Conservation (phyloP, 2,797 vertebrate species). For the Echiichthys vipera region DNA sequence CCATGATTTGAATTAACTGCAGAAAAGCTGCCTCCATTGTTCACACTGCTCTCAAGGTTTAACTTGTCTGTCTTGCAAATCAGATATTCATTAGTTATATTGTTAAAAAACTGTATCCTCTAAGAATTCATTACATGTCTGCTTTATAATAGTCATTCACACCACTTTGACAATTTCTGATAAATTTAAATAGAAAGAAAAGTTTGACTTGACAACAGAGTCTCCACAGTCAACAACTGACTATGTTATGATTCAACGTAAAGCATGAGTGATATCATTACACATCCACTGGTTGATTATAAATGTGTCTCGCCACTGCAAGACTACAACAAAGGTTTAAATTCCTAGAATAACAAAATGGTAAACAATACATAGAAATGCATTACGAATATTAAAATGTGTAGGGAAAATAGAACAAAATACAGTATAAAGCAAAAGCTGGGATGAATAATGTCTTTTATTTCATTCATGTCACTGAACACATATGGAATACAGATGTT, state of each 20-base stretch:
- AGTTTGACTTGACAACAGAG: neutral
- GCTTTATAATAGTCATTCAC: neutral
- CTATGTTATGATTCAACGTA: neutral
- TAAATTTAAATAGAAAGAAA: constrained; percentile 1
- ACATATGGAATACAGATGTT: neutral
- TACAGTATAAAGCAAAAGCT: neutral
- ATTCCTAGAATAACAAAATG: neutral
- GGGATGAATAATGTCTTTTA: neutral
- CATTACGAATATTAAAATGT: neutral
- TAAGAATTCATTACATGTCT: constrained; percentile 2
- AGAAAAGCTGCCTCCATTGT: constrained; percentile 2
- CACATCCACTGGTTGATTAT: neutral
- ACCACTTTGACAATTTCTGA: neutral
- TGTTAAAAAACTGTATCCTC: constrained; percentile 1
- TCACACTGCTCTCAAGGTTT: constrained; percentile 1
- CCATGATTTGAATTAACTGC: constrained; percentile 24
- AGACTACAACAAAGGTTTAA: neutral
- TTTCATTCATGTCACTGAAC: neutral
- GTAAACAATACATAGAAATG: neutral
- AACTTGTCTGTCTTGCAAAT: constrained; percentile 36
- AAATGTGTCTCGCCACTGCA: neutral
- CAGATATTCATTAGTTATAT: constrained; percentile 25
- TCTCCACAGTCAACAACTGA: neutral
- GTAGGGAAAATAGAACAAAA: neutral
- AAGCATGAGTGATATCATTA: neutral